Base-by-base conservation (phyloP, 2,888 invertebrate genomes). In the Lamellibrachia columna region DNA sequence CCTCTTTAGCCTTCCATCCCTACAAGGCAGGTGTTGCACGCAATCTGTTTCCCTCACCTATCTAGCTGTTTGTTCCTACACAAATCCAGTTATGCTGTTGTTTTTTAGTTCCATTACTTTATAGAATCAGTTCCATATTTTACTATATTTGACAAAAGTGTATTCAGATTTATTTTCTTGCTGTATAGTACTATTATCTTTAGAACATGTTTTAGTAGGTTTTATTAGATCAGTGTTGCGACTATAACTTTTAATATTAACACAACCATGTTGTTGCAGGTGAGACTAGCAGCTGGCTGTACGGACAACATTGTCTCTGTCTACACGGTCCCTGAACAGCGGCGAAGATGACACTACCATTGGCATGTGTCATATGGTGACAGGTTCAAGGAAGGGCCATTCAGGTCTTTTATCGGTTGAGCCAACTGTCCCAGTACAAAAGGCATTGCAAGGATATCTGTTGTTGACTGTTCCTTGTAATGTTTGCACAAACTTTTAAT, bases 1-100 rank as follows among this genome's bases (percentile, higher is more conserved):
- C 98, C 95, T 98, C 98, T 96, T 97, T 99, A 95, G 98, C 98
- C 94, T 99, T 99, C 97, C 99, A 99, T 97, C 98, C 98, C 90
- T 97, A 98, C 96, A 98, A 98, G 95, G 98, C 96, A 94, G 93
- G 95, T 92, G 28, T 15, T 28, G 28, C 52, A 15, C 1, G 15
- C 28, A 11, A 91, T 1, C 2, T 91, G 11, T 11, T 55, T 55
- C 40, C 55, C 55, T 55, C 55, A 55, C 40, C 40, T 40, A 1
- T 40, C 40, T 40, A 40, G 40, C 40, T 40, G 40, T 40, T 40
- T 40, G 40, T 40, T 40, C 40, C 40, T 40, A 40, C 40, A 40
- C 40, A 40, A 40, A 40, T 40, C 40, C 40, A 40, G 40, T 40
- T 40, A 0, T 40, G 40, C 40, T 40, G 40, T 40, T 40, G 40